A percentile compares a stretch with the other conserved stretches of the same genome.
Evolutionary conservation across 2,113 vertebrate genomes (phyloP).

Genomic region (Mustelus asterias): DNA sequence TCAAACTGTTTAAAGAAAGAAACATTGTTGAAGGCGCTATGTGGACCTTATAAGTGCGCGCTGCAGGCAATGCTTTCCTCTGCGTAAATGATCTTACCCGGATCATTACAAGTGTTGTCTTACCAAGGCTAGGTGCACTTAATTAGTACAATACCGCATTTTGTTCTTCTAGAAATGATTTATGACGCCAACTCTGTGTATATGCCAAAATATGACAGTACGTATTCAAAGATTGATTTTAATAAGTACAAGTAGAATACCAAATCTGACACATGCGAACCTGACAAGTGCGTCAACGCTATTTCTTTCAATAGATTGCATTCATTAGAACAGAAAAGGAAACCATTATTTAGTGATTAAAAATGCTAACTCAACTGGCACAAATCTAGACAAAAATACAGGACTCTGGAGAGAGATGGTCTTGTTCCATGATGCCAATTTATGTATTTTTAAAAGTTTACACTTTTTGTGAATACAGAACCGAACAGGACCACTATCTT

Average conservation of each 20-base stretch:
- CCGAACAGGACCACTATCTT: not conserved
- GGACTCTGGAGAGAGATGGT: not conserved
- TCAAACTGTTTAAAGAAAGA: conserved; percentile 66
- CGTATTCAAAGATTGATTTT: conserved; percentile 8
- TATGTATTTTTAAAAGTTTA: not conserved
- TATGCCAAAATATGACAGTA: conserved; percentile 21
- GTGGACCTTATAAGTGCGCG: conserved; percentile 13
- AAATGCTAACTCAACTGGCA: not conserved
- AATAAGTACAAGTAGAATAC: conserved; percentile 24
- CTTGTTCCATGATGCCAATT: not conserved
- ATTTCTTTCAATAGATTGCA: not conserved
- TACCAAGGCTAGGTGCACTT: conserved; percentile 22
- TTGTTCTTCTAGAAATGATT: conserved; percentile 20
- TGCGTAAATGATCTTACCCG: conserved; percentile 15
- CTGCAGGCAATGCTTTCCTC: conserved; percentile 18
- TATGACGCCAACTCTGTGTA: conserved; percentile 19
- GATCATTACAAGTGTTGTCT: not conserved
- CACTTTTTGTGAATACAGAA: not conserved
- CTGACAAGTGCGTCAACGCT: conserved; percentile 4
- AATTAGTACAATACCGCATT: not conserved
- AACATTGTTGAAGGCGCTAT: conserved; percentile 21
- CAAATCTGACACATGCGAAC: not conserved
- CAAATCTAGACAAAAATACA: not conserved
- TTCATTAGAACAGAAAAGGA: not conserved
- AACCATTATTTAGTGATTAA: conserved; percentile 10